A percentile compares a stretch with the other conserved stretches of the same genome.
Evolutionary conservation across 2,888 invertebrate genomes (phyloP).

Genomic region (Rosalia funebris): DNA sequence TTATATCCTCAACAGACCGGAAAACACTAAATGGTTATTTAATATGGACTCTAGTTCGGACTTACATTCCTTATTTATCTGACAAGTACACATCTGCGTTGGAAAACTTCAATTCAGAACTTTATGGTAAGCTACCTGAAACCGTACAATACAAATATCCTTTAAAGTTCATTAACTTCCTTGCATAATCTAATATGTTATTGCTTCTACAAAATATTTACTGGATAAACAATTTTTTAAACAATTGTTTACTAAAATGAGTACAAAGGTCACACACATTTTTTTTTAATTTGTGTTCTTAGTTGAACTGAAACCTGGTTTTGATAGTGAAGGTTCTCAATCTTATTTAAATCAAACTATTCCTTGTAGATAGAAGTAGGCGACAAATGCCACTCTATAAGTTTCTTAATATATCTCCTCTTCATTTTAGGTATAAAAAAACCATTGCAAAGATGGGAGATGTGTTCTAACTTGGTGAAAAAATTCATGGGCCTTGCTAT

Average conservation of each 20-base stretch:
- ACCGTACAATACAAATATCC: neutral
- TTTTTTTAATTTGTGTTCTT: too few relatives aligned
- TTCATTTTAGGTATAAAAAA: constrained; percentile 50
- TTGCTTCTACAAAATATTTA: neutral
- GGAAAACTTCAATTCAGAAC: constrained; percentile 52
- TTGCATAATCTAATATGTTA: too few relatives aligned
- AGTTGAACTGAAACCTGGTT: too few relatives aligned
- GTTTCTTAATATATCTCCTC: neutral
- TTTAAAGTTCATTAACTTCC: too few relatives aligned
- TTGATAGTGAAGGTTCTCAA: too few relatives aligned
- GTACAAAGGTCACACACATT: too few relatives aligned
- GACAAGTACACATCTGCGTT: constrained; percentile 57
- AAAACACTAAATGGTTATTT: constrained; percentile 69
- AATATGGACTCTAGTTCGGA: constrained; percentile 68
- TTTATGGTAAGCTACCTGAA: constrained; percentile 53
- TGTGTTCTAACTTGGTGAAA: constrained; percentile 64
- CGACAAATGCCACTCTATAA: neutral
- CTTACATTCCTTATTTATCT: constrained; percentile 68
- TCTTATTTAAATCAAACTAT: too few relatives aligned
- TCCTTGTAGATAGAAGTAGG: too few relatives aligned
- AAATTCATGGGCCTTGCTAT: constrained; percentile 66
- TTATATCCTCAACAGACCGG: constrained; percentile 66
- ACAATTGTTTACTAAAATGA: too few relatives aligned
- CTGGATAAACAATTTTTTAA: neutral
- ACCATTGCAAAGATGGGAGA: constrained; percentile 65